Conservation (phyloP, 1,140 invertebrate genomes). For the Papilio glaucus region DNA sequence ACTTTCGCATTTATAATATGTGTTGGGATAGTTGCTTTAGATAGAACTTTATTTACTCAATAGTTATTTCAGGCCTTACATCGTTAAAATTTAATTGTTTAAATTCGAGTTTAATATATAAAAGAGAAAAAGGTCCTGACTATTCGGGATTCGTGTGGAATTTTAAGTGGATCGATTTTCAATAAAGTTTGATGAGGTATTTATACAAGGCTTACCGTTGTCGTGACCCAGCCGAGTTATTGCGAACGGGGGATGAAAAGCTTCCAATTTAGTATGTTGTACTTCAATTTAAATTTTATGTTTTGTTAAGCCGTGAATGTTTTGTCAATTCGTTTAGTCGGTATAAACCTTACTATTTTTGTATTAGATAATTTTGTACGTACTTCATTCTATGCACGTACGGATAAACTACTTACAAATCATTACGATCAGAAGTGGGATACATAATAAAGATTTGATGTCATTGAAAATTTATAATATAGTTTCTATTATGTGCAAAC, state of each 20-base stretch:
- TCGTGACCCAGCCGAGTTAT: conserved; percentile 25
- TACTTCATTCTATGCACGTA: no score
- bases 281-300: background rate
- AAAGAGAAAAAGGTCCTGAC: conserved; percentile 14
- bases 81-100: conserved; percentile 4
- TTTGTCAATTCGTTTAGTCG: background rate
- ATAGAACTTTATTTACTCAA: background rate
- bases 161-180: conserved; percentile 28
- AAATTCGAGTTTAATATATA: conserved; percentile 5
- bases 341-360: no score
- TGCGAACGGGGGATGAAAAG: conserved; percentile 11
- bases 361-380: no score
- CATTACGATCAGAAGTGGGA: no score
- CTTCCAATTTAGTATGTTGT: background rate
- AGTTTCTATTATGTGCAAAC: no score
- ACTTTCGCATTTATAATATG: background rate
- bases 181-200: conserved; percentile 34
- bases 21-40: background rate
- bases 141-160: conserved; percentile 12
- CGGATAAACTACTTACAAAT: no score
- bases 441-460: no score
- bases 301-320: background rate
- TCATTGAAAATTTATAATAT: no score
- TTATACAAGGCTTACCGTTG: conserved; percentile 24
- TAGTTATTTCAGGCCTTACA: background rate